Percentiles rank a stretch among this genome's conserved stretches.
phyloP scores from a whole-genome alignment of 1,140 invertebrate genomes.

The Marisa cornuarietis region DNA sequence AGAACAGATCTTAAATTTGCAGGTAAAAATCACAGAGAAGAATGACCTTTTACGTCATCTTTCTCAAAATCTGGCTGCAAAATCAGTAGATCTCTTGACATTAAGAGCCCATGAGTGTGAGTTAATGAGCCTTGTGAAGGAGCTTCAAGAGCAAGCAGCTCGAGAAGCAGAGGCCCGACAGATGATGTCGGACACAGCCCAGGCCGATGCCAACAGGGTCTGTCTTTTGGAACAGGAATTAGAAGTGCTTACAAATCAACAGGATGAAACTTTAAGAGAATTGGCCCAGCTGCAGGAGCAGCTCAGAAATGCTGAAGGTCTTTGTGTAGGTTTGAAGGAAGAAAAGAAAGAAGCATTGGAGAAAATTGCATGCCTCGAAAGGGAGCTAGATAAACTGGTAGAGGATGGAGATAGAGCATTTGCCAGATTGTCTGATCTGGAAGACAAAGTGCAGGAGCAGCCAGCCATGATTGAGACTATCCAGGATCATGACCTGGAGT shows the following conservation, averaged over 20 bases:
- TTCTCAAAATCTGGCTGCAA: conserved; percentile 31
- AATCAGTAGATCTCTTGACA: neutral
- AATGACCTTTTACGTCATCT: conserved; percentile 43
- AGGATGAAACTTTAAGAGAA: neutral
- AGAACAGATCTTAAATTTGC: conserved; percentile 43
- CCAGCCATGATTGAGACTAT: conserved; percentile 6
- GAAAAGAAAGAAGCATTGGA: conserved; percentile 5
- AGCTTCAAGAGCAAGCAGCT: conserved; percentile 3
- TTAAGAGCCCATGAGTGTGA: conserved; percentile 14
- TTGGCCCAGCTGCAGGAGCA: conserved; percentile 14
- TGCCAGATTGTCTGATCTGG: conserved; percentile 8
- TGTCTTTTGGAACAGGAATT: conserved; percentile 16
- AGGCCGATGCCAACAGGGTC: conserved; percentile 11
- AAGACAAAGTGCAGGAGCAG: conserved; percentile 14
- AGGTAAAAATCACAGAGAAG: conserved; percentile 42
- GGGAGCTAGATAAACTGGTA: conserved; percentile 3
- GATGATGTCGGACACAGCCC: neutral
- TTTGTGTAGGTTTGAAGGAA: neutral
- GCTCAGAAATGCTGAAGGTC: neutral
- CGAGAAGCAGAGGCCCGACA: neutral
- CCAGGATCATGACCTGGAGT: neutral
- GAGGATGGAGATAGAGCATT: conserved; percentile 10
- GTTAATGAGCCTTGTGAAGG: neutral
- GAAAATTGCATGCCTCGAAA: conserved; percentile 10
- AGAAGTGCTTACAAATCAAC: conserved; percentile 10